Base-by-base conservation (phyloP, 2,888 invertebrate species). In the Rhagophthalmus giganteus region DNA sequence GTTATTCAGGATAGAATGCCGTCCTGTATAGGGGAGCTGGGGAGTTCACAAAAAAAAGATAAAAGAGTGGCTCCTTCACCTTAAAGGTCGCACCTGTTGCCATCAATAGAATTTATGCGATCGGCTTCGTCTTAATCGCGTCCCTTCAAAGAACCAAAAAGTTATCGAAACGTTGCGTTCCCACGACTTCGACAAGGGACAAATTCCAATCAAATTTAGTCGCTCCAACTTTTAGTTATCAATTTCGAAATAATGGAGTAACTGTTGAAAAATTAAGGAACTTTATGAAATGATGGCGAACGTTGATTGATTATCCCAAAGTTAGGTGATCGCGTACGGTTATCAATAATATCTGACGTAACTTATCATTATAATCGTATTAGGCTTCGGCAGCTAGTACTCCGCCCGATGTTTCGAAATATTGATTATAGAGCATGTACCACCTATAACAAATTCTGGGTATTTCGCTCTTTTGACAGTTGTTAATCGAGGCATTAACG, bases 321-420 rank as follows among this genome's bases (percentile, higher is more conserved):
- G 41, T 51, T 46, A 44, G 53, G 37, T 47, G 55, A 55, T 57
- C 55, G 47, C 55, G 42, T 45, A 41, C 47, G 50, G 53, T 54
- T 70, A 70, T 72, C 70, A 69, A 70, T 70, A 70, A 69, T 63
- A 64, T 66, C 66, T 69, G 70, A 69, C 70, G 63, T 61, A 66
- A 64, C 65, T 70, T 72, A 70, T 72, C 69, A 71, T 71, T 70
- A 71, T 70, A 71, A 70, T 70, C 71, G 66, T 67, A 71, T 71
- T 71, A 71, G 64, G 67, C 60, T 53, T 53, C 44, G 58, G 59
- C 60, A 63, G 49, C 63, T 42, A 56, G 57, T 59, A 63, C 46
- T 63, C 48, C 50, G 49, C 16, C 52, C 51, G 42, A 55, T 51
- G 49, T 57, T 51, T 57, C 59, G 54, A 55, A 62, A 63, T 67